A percentile compares a stretch with the other conserved stretches of the same genome.
Conservation (phyloP, 2,888 invertebrate genomes). For the Penaeus monodon region DNA sequence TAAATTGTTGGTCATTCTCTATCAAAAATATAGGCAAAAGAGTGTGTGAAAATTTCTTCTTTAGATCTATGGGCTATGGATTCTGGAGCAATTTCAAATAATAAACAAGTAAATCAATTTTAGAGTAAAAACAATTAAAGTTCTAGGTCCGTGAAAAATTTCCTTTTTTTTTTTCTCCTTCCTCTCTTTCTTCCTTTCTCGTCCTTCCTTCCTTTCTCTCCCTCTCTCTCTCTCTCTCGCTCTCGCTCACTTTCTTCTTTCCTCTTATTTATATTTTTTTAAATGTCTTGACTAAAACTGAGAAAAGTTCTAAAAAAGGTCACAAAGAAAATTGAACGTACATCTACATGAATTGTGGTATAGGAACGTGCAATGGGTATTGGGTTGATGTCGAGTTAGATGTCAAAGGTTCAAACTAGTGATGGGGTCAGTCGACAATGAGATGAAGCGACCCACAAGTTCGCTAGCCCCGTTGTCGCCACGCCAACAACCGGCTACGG, state of each 20-base stretch:
- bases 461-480: conserved; percentile 55
- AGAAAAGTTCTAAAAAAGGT: conserved; percentile 38
- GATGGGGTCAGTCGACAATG: conserved; percentile 58
- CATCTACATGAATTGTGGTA: conserved; percentile 54
- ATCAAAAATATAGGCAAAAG: conserved; percentile 21
- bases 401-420: conserved; percentile 60
- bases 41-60: too few species aligned
- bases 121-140: too few species aligned
- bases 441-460: conserved; percentile 56
- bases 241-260: too few species aligned
- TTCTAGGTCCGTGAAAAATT: too few species aligned
- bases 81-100: too few species aligned
- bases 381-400: conserved; percentile 59
- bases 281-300: conserved; percentile 38
- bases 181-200: too few species aligned
- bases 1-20: conserved; percentile 40
- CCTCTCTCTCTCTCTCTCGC: too few species aligned
- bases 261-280: too few species aligned
- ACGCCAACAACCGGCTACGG: conserved; percentile 51
- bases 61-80: too few species aligned
- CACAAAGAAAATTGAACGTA: conserved; percentile 52
- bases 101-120: too few species aligned
- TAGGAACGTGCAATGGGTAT: conserved; percentile 60
- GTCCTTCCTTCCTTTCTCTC: too few species aligned
- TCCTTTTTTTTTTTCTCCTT: too few species aligned